Evolutionary conservation across 2,797 vertebrate genomes (phyloP), one percentile per base, ranked within the genome.

Genomic region (Arctocebus calabarensis): DNA sequence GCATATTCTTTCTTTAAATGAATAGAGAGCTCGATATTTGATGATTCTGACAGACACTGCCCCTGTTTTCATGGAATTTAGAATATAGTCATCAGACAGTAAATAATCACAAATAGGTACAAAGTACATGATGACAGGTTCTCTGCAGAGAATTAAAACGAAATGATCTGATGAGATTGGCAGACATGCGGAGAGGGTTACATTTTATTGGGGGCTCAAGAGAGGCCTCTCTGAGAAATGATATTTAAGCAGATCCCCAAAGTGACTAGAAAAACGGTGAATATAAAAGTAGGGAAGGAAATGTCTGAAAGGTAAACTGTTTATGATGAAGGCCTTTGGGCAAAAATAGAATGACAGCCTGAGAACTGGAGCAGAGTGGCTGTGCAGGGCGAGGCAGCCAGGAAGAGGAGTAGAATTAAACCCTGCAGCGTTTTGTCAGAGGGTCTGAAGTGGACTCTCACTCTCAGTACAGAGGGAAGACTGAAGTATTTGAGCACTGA

Each of bases 341-440:
- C 25, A 34, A 17, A 23, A 52, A 57, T 2, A 74, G 32, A 57
- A 83, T 79, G 27, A 57, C 2, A 6, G 7, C 3, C 57, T 37
- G 0, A 1, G 7, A 16, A 10, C 3, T 68, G 27, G 8, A 75
- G 5, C 29, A 43, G 13, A 0, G 4, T 29, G 45, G 52, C 74
- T 52, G 43, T 52, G 32, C 40, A 71, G 25, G 37, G 78, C 5
- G 52, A 90, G 7, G 22, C 11, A 7, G 3, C n/a, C 14, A 75
- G 71, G 78, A 74, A 74, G 62, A 61, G 19, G 29, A 37, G 43
- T 43, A 84, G 40, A 81, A 88, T 0, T 0, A 64, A 75, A 62
- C 40, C 20, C 34, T 43, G 1, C 32, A 74, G 62, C 34, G 75
- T 32, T 73, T 70, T 34, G 61, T 90, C 52, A 37, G 57, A 59